Evolutionary conservation across 2,888 invertebrate genomes (phyloP).

Genomic region (Physocephala rufipes): DNA sequence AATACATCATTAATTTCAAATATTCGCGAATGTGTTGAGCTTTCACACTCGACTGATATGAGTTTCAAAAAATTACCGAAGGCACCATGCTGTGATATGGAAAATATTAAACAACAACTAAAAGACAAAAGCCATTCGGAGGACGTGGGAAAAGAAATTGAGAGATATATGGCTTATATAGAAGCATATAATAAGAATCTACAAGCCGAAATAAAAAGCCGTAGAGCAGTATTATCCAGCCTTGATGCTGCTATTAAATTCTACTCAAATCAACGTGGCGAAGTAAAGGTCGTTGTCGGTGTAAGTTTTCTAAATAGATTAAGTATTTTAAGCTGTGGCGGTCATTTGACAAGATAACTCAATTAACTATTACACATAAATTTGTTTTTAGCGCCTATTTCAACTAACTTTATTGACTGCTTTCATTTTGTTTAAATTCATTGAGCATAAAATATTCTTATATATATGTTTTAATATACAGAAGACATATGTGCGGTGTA

Average conservation of each 20-base stretch:
- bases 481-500: no score
- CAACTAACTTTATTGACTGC: no score
- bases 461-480: no score
- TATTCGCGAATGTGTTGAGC: constrained; percentile 76
- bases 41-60: constrained; percentile 78
- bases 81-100: constrained; percentile 75
- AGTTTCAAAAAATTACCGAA: constrained; percentile 69
- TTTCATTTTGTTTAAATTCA: no score
- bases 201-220: constrained; percentile 83
- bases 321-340: no score
- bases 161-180: constrained; percentile 80
- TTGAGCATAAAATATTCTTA: no score
- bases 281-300: constrained; percentile 95
- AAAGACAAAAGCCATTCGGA: constrained; percentile 89
- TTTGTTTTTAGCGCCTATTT: no score
- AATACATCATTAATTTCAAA: constrained; percentile 78
- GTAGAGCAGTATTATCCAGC: constrained; percentile 79
- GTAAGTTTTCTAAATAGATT: constrained; percentile 73
- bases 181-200: constrained; percentile 83
- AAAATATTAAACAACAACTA: constrained; percentile 79
- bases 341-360: no score
- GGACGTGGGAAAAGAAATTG: constrained; percentile 87
- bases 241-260: constrained; percentile 85
- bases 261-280: constrained; percentile 89
- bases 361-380: no score